These are phyloP conservation scores for Istiophorus platypterus DNA, from an alignment of 2,113 vertebrate genomes.

Conservation along the genomic window DNA sequence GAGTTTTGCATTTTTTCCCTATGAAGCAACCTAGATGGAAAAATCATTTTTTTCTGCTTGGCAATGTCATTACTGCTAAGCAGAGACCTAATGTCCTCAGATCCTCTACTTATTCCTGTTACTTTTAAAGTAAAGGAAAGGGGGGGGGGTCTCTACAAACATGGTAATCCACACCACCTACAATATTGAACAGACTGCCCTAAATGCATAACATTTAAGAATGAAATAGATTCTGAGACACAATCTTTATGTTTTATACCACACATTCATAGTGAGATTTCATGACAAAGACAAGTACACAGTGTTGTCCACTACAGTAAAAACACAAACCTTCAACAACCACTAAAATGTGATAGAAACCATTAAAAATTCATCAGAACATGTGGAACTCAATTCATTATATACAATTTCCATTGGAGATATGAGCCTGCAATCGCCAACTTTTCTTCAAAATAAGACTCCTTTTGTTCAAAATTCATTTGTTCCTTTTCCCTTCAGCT, in stretches of 20 bases:
- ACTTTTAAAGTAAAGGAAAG: conserved; percentile 55
- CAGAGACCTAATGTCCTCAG: conserved; percentile 62
- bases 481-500: conserved; percentile 60
- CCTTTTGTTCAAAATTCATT: conserved; percentile 66
- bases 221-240: conserved; percentile 69
- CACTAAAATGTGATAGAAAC: conserved; percentile 77
- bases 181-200: conserved; percentile 64
- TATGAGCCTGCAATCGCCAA: conserved; percentile 65
- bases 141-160: conserved; percentile 49
- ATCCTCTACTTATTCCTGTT: conserved; percentile 66
- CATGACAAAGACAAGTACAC: conserved; percentile 77
- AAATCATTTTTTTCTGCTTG: conserved; percentile 74
- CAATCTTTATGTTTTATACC: conserved; percentile 69
- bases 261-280: conserved; percentile 77
- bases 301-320: conserved; percentile 81
- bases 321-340: conserved; percentile 77
- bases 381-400: conserved; percentile 67
- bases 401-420: conserved; percentile 77
- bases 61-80: conserved; percentile 63
- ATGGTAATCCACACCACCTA: conserved; percentile 68
- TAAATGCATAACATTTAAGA: conserved; percentile 68
- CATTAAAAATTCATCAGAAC: conserved; percentile 58
- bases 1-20: conserved; percentile 82
- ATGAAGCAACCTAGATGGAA: conserved; percentile 78
- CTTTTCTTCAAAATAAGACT: conserved; percentile 58